A percentile compares a stretch with the other conserved stretches of the same genome.
phyloP scores from a whole-genome alignment of 2,797 vertebrate species.

The Amphiprion clarkii region DNA sequence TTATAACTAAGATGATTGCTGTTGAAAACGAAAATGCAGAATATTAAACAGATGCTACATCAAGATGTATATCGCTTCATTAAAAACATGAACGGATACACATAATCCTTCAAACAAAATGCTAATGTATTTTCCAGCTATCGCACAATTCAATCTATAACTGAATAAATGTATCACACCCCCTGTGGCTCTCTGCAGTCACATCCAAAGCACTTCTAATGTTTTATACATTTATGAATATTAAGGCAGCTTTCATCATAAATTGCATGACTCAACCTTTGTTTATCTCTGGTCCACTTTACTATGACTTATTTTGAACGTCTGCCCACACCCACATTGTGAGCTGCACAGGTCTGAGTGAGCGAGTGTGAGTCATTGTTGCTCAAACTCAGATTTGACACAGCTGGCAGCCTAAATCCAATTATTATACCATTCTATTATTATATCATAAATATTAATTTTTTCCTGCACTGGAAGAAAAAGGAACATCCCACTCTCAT shows the following conservation, averaged over 20 bases:
- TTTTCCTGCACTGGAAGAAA: not conserved
- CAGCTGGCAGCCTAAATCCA: constrained; percentile 51
- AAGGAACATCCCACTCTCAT: not conserved
- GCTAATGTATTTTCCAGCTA: not conserved
- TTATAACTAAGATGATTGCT: not conserved
- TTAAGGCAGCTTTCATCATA: constrained; percentile 38
- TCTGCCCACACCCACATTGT: constrained; percentile 56
- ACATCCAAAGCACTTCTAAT: constrained; percentile 22
- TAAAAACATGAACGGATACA: not conserved
- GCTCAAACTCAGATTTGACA: constrained; percentile 51
- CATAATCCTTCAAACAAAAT: not conserved
- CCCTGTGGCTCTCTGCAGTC: constrained; percentile 8
- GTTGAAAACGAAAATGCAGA: not conserved
- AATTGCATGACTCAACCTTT: constrained; percentile 64
- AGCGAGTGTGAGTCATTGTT: constrained; percentile 58
- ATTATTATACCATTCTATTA: constrained; percentile 48
- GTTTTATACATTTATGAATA: constrained; percentile 50
- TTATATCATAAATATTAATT: constrained; percentile 29
- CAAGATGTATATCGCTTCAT: not conserved
- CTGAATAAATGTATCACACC: constrained; percentile 16
- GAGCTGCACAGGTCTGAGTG: constrained; percentile 39
- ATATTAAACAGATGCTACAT: not conserved
- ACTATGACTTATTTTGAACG: constrained; percentile 68
- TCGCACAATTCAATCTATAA: constrained; percentile 2
- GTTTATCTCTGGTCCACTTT: constrained; percentile 67